phyloP scores from a whole-genome alignment of 2,113 vertebrate species.

The Ivindomyrus marchei region DNA sequence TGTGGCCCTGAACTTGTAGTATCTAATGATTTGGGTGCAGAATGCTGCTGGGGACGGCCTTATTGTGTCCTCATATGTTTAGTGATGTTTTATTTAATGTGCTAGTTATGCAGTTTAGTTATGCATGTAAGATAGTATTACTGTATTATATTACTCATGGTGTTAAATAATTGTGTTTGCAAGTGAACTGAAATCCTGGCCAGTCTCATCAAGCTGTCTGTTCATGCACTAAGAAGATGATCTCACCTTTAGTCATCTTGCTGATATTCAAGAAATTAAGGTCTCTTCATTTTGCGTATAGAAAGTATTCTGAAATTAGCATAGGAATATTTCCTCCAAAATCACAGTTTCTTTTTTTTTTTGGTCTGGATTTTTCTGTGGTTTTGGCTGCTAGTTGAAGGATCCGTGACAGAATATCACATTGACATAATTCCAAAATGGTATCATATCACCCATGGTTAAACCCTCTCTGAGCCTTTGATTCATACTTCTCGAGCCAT shows the following conservation, averaged over 20 bases:
- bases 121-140: not conserved
- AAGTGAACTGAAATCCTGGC: not conserved
- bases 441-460: not conserved
- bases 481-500: no score
- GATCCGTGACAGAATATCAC: not conserved
- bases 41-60: not conserved
- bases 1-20: conserved; percentile 6
- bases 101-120: not conserved
- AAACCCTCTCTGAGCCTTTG: not conserved
- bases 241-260: not conserved
- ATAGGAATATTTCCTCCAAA: not conserved
- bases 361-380: not conserved
- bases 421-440: not conserved
- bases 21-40: not conserved
- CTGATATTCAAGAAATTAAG: not conserved
- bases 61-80: not conserved
- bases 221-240: not conserved
- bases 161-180: not conserved
- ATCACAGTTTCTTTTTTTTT: not conserved
- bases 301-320: not conserved
- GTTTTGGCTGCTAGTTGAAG: not conserved
- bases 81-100: not conserved
- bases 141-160: not conserved
- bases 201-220: not conserved
- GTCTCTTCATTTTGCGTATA: not conserved